Conservation (phyloP, 2,888 invertebrate species). For the Argyresthia albistria region DNA sequence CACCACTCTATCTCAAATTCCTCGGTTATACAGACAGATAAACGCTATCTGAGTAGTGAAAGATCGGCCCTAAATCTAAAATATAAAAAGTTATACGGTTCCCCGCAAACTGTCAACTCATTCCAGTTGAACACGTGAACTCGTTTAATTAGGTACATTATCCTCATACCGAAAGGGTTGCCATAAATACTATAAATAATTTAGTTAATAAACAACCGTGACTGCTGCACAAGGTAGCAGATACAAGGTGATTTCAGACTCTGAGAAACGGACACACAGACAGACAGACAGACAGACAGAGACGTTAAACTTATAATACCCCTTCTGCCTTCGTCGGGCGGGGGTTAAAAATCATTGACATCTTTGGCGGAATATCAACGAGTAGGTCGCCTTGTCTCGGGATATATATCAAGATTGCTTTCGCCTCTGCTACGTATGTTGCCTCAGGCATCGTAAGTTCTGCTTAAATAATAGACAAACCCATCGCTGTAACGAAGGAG, state of each 20-base stretch:
- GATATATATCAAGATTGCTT: background rate
- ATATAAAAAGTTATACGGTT: background rate
- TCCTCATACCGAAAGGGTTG: constrained; percentile 32
- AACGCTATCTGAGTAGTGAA: too few relatives aligned
- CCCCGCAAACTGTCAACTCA: background rate
- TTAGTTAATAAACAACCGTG: constrained; percentile 14
- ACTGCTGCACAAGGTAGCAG: constrained; percentile 1
- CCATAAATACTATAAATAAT: constrained; percentile 36
- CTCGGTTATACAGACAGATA: too few relatives aligned
- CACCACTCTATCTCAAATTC: too few relatives aligned
- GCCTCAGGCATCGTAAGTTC: constrained; percentile 1
- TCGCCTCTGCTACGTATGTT: background rate
- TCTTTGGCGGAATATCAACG: too few relatives aligned
- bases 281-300: too few relatives aligned
- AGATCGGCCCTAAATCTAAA: too few relatives aligned
- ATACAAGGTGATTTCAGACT: background rate
- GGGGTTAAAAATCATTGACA: too few relatives aligned
- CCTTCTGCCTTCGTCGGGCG: too few relatives aligned
- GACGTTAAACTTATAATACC: too few relatives aligned
- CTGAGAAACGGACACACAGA: too few relatives aligned
- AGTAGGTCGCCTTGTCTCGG: background rate
- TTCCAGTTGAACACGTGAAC: constrained; percentile 29
- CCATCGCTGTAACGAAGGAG: constrained; percentile 2
- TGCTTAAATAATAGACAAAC: background rate
- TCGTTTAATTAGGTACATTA: constrained; percentile 37